Base-by-base conservation (phyloP, 1,140 invertebrate species). In the Aphelenchoides avenae region DNA sequence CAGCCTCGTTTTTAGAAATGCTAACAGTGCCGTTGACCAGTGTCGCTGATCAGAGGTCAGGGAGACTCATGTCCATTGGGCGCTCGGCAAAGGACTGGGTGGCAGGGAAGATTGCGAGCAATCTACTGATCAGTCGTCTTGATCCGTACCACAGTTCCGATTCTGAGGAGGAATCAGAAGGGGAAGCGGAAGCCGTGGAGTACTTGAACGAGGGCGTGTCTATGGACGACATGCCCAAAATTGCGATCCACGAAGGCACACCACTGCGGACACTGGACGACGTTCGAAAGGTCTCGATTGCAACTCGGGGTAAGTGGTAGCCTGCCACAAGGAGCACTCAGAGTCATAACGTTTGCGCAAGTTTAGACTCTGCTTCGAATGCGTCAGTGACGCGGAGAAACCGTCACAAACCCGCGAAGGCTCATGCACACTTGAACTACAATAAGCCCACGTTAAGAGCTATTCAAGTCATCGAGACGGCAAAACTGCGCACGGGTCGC, bases 21-120 rank as follows among this genome's bases (percentile, higher is more conserved):
- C 40, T 70, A 24, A 74, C 71, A 29, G 52, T 71, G 2, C 70
- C 66, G 3, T 47, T 73, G 20, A 72, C 60, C 15, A 58, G 47
- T 2, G 61, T 66, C 13, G 22, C 62, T 7, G 13, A 65, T n/a
- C n/a, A n/a, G n/a, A n/a, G n/a, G n/a, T n/a, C n/a, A n/a, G n/a
- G n/a, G n/a, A n/a, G n/a, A n/a, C n/a, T n/a, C n/a, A n/a, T n/a
- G n/a, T 42, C 48, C 18, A 56, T 68, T 42, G 58, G 57, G n/a
- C 53, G 33, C 42, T 58, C 15, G 26, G 52, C 59, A 51, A 71
- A 63, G 48, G 71, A 61, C 57, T 71, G 70, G 70, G 31, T 71
- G 7, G 68, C 68, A 36, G 70, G 71, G 26, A 52, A 40, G 37
- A 37, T 64, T 20, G 66, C 64, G 6, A 55, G 41, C 18, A 69